Conservation (phyloP, 2,888 invertebrate species). For the Folsomia manolachei region DNA sequence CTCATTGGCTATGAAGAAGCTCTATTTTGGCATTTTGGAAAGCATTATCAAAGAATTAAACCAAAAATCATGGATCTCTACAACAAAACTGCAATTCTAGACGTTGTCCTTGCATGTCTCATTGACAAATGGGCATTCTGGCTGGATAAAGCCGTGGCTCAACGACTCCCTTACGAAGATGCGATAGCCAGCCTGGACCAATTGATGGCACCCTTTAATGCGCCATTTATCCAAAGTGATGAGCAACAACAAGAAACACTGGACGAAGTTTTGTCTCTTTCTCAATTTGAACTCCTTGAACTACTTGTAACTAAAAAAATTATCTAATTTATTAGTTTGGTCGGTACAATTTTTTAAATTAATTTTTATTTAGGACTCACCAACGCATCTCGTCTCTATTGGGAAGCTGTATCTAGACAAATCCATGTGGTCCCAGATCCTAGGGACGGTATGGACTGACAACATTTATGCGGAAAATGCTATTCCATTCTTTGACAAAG, state of each 20-base stretch:
- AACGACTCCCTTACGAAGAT: background rate
- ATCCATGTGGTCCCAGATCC: background rate
- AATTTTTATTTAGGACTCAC: background rate
- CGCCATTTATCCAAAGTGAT: no score
- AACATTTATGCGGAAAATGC: background rate
- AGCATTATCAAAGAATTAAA: conserved; percentile 38
- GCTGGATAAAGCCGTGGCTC: conserved; percentile 38
- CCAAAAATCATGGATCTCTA: conserved; percentile 20
- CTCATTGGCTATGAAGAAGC: conserved; percentile 48
- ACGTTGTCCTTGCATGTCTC: conserved; percentile 42
- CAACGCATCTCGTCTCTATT: background rate
- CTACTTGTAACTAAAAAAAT: no score
- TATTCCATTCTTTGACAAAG: background rate
- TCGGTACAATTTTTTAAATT: no score
- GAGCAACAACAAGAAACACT: no score
- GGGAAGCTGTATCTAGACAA: background rate
- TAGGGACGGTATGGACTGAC: background rate
- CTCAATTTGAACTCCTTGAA: no score
- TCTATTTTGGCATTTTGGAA: conserved; percentile 42
- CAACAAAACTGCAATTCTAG: conserved; percentile 30
- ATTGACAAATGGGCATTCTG: conserved; percentile 51
- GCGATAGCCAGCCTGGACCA: background rate
- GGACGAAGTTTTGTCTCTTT: no score
- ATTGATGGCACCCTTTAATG: no score
- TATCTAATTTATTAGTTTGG: no score